These are phyloP conservation scores for Anseranas semipalmata DNA, from an alignment of 2,113 vertebrate species.

Conservation along the genomic window DNA sequence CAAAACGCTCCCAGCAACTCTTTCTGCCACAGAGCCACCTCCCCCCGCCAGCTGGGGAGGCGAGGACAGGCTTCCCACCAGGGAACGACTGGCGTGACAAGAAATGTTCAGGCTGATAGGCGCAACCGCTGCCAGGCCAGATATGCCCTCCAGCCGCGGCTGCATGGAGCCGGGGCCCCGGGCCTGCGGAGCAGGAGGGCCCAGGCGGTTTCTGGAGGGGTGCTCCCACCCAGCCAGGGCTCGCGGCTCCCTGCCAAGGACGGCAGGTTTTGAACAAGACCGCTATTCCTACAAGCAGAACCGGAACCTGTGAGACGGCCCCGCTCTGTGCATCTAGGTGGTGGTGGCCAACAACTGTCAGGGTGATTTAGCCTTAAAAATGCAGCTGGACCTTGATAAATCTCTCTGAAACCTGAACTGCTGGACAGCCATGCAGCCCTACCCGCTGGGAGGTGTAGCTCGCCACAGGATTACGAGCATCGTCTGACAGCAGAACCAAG, in stretches of 20 bases:
- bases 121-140: neutral
- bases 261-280: neutral
- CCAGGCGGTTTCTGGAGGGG: neutral
- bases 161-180: neutral
- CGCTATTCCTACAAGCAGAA: neutral
- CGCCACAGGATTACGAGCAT: fast-evolving
- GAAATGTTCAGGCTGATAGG: neutral
- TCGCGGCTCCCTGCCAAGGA: neutral
- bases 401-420: neutral
- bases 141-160: neutral
- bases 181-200: fast-evolving
- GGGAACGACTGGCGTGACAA: neutral
- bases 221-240: neutral
- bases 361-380: neutral
- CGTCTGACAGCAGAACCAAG: neutral
- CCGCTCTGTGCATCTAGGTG: neutral
- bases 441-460: neutral
- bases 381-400: neutral
- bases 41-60: neutral
- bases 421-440: neutral
- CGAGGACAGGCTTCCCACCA: neutral
- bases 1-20: neutral
- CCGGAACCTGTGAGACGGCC: fast-evolving
- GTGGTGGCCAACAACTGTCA: neutral
- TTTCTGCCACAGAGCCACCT: neutral